Conservation (phyloP, 2,113 vertebrate genomes). For the Daphoenositta chrysoptera region DNA sequence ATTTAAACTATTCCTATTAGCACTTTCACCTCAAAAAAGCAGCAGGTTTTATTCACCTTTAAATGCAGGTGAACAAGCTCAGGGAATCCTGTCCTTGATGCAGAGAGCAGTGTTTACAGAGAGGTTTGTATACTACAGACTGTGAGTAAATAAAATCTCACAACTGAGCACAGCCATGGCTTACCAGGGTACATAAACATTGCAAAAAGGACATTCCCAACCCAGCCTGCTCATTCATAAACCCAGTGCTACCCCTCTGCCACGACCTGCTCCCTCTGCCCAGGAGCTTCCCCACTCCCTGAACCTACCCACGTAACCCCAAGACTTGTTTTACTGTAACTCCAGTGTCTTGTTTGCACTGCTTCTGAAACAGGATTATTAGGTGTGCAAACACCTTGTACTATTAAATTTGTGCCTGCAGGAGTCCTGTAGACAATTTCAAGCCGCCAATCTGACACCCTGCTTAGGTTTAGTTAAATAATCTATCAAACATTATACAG, state of each 20-base stretch:
- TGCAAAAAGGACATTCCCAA: background rate
- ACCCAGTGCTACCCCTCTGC: background rate
- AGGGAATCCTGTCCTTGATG: background rate
- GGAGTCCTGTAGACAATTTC: background rate
- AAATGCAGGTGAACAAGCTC: background rate
- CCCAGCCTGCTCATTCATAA: background rate
- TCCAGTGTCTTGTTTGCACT: background rate
- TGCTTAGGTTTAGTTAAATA: background rate
- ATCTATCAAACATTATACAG: background rate
- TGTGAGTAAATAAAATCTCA: background rate
- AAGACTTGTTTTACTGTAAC: background rate
- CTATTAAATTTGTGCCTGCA: background rate
- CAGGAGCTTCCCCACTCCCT: background rate
- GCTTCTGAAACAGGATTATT: background rate
- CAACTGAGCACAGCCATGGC: background rate
- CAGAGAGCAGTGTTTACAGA: background rate
- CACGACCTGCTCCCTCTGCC: background rate
- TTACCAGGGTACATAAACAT: fast-evolving
- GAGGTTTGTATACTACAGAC: background rate
- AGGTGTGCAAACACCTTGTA: background rate
- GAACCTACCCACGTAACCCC: background rate
- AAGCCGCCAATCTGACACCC: background rate
- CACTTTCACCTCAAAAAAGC: background rate
- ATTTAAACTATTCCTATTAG: background rate
- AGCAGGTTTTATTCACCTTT: background rate